These are phyloP conservation scores for Plestiodon gilberti DNA, from an alignment of 2,113 vertebrate genomes.

Conservation along the genomic window DNA sequence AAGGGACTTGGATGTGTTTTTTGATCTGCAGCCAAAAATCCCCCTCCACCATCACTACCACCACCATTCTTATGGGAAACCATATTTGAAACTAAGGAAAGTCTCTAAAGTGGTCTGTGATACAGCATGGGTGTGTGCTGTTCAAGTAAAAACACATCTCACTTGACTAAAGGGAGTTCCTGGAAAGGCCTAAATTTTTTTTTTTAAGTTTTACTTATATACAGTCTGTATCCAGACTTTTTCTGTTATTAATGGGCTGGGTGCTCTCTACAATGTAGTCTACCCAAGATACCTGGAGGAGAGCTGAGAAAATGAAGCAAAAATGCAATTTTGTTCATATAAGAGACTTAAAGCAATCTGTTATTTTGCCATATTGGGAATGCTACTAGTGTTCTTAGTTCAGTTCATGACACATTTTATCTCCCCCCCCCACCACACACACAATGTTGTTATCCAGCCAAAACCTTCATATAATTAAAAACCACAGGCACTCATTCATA, in stretches of 20 bases:
- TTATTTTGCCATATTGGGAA: constrained; percentile 32
- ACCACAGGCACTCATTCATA: constrained; percentile 55
- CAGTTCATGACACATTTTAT: constrained; percentile 35
- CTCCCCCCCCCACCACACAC: constrained; percentile 46
- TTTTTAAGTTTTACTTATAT: not conserved
- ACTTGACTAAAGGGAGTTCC: not conserved
- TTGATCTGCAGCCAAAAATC: not conserved
- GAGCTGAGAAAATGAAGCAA: not conserved
- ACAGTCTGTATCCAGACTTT: not conserved
- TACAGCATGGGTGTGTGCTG: not conserved
- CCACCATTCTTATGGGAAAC: not conserved
- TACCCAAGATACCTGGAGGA: not conserved
- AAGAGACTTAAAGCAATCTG: constrained; percentile 46
- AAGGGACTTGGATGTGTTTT: not conserved
- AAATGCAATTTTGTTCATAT: constrained; percentile 5
- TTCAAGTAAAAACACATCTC: not conserved
- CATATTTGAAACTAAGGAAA: not conserved
- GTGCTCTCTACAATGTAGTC: not conserved
- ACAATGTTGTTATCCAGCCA: constrained; percentile 20
- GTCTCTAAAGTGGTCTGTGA: not conserved
- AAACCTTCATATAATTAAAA: constrained; percentile 64
- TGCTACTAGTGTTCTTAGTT: constrained; percentile 17
- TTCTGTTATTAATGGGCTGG: not conserved
- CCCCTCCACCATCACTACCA: not conserved
- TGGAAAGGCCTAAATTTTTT: not conserved